Evolutionary conservation across 2,113 vertebrate genomes (phyloP).

Genomic region (Mohoua ochrocephala): DNA sequence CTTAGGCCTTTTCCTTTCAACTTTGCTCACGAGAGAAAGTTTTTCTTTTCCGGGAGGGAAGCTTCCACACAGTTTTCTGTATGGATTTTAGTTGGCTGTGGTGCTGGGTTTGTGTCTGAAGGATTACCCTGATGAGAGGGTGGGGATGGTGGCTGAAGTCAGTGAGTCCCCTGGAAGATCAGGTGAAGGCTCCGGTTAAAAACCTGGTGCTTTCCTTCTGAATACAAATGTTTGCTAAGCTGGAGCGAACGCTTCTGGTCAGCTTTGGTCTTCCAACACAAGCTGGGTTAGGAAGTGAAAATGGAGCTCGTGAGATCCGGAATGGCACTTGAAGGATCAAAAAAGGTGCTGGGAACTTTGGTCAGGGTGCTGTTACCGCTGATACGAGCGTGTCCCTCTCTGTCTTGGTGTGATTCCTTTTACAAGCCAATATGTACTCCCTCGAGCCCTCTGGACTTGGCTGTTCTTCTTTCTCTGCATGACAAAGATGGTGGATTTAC

Average conservation of each 20-base stretch:
- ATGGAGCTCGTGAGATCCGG: not conserved
- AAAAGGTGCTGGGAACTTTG: not conserved
- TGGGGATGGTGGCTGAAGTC: not conserved
- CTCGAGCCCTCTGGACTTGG: not conserved
- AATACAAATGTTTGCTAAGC: not conserved
- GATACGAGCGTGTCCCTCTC: not conserved
- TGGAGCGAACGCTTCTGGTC: not conserved
- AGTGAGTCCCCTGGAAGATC: not conserved
- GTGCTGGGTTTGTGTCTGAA: not conserved
- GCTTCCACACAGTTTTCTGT: not conserved
- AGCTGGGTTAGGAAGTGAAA: not conserved
- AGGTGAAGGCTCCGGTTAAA: not conserved
- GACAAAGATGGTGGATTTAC: not conserved
- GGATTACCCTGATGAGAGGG: not conserved
- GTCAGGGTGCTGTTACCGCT: not conserved
- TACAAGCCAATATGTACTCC: not conserved
- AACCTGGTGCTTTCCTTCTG: not conserved
- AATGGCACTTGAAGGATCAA: not conserved
- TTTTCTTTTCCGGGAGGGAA: not conserved
- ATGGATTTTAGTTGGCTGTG: not conserved
- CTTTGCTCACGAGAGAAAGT: not conserved
- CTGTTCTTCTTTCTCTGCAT: not conserved
- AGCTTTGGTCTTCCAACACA: not conserved
- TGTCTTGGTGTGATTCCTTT: not conserved
- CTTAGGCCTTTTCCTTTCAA: not conserved